Evolutionary conservation across 2,113 vertebrate genomes (phyloP).

Genomic region (Panthera tigris): DNA sequence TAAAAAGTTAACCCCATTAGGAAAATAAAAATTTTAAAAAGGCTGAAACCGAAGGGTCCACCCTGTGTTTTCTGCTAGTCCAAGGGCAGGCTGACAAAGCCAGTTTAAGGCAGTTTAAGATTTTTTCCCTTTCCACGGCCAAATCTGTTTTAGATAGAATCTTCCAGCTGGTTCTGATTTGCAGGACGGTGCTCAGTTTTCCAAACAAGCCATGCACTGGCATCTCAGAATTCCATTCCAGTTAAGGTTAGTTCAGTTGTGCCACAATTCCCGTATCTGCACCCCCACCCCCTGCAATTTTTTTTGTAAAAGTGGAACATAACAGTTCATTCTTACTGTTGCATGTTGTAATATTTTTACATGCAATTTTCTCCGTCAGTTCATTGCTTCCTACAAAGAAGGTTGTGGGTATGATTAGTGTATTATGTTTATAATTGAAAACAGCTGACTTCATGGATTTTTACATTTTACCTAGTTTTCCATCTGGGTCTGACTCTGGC

Average conservation of each 20-base stretch:
- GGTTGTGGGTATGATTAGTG: conserved; percentile 62
- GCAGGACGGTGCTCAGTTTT: conserved; percentile 60
- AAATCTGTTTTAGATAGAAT: conserved; percentile 59
- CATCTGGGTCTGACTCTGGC: conserved; percentile 66
- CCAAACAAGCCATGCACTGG: conserved; percentile 41
- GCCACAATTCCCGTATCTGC: background rate
- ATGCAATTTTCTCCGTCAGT: conserved; percentile 72
- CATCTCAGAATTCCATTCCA: conserved; percentile 59
- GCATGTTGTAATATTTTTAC: conserved; percentile 63
- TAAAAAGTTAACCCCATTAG: background rate
- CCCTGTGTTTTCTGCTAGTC: background rate
- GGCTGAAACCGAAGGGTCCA: background rate
- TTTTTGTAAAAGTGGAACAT: conserved; percentile 32
- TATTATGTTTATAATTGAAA: conserved; percentile 70
- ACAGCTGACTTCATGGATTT: conserved; percentile 70
- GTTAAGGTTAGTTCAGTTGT: background rate
- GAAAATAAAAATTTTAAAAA: background rate
- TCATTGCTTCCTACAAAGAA: conserved; percentile 68
- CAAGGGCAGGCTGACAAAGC: conserved; percentile 42
- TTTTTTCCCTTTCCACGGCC: conserved; percentile 59
- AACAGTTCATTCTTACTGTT: conserved; percentile 53
- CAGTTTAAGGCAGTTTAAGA: conserved; percentile 53
- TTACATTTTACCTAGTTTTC: conserved; percentile 70
- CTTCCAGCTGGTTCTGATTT: conserved; percentile 77
- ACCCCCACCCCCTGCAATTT: background rate